Evolutionary conservation across 30 jellyfish, hydroid and myxozoan genomes (phyloP), one percentile per base, ranked within the genome.

Genomic region (Pelagia noctiluca): DNA sequence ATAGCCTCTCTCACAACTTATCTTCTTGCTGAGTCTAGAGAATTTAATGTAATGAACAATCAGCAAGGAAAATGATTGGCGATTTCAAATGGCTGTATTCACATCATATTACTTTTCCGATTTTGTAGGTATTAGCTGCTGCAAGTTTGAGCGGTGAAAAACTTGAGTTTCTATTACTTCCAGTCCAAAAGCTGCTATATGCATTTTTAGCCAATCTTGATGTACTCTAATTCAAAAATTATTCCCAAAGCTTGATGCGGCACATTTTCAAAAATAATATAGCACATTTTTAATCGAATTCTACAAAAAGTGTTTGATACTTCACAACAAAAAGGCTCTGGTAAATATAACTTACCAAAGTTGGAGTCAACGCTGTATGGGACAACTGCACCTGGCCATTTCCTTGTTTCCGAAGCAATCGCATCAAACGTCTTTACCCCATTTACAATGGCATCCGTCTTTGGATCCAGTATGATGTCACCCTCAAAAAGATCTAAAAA

Each of bases 1-100:
- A 75, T 75, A 22, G 87, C 87, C 54, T 75, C 76, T 3, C 24
- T 24, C 35, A 31, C 34, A 22, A 60, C 35, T 60, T 60, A 10
- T 60, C 72, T 26, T 5, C 35, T 8, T 26, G 10, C 11, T 60
- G 72, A 42, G 16, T 42, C 57, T 42, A 42, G 16, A 42, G 16
- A 42, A 5, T 42, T 8, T 5, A 42, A 5, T 16, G 16, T 5
- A 16, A 42, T 42, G 57, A 5, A 42, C 57, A 42, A 42, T n/a
- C n/a, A n/a, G n/a, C n/a, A n/a, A n/a, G n/a, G n/a, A n/a, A n/a
- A n/a, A n/a, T n/a, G n/a, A n/a, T n/a, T n/a, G n/a, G n/a, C n/a
- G n/a, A n/a, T n/a, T n/a, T n/a, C n/a, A n/a, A n/a, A n/a, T n/a
- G n/a, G n/a, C n/a, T n/a, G n/a, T n/a, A n/a, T n/a, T n/a, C n/a